phyloP scores from a whole-genome alignment of 2,888 invertebrate species.

The Phyllotreta striolata region DNA sequence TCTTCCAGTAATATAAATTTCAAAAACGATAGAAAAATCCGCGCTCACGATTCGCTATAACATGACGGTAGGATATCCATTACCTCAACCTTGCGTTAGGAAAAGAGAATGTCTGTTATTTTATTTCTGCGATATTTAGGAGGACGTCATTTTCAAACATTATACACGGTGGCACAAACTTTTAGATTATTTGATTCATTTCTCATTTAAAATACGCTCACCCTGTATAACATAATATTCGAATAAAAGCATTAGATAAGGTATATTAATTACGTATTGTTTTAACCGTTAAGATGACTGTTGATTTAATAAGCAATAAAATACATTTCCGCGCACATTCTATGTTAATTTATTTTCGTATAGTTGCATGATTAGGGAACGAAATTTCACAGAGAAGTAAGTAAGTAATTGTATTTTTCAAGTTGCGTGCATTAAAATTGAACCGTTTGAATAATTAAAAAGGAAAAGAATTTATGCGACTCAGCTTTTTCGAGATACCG shows the following conservation, averaged over 20 bases:
- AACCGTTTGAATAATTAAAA: slow-evolving; percentile 57
- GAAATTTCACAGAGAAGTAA: slow-evolving; percentile 39
- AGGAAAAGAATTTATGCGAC: slow-evolving; percentile 50
- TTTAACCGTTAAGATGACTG: slow-evolving; percentile 1
- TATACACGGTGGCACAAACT: neutral
- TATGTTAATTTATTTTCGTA: slow-evolving; percentile 38
- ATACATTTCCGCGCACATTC: slow-evolving; percentile 27
- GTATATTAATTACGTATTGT: neutral
- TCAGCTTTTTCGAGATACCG: slow-evolving; percentile 50
- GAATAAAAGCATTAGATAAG: neutral
- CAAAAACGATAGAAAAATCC: slow-evolving; percentile 11
- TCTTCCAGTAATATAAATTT: slow-evolving; percentile 16
- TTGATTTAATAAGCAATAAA: slow-evolving; percentile 20
- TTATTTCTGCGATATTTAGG: neutral
- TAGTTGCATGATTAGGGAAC: slow-evolving; percentile 37
- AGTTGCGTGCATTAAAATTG: slow-evolving; percentile 55
- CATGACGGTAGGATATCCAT: slow-evolving; percentile 16
- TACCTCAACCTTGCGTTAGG: slow-evolving; percentile 17
- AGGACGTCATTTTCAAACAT: slow-evolving; percentile 5
- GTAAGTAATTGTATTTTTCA: slow-evolving; percentile 49
- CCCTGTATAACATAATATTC: neutral
- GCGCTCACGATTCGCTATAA: slow-evolving; percentile 12
- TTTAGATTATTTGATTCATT: neutral
- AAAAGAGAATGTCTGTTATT: slow-evolving; percentile 14
- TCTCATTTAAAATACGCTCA: too few species aligned